Conservation (phyloP, 2,113 vertebrate species). For the Leucopsar rothschildi region DNA sequence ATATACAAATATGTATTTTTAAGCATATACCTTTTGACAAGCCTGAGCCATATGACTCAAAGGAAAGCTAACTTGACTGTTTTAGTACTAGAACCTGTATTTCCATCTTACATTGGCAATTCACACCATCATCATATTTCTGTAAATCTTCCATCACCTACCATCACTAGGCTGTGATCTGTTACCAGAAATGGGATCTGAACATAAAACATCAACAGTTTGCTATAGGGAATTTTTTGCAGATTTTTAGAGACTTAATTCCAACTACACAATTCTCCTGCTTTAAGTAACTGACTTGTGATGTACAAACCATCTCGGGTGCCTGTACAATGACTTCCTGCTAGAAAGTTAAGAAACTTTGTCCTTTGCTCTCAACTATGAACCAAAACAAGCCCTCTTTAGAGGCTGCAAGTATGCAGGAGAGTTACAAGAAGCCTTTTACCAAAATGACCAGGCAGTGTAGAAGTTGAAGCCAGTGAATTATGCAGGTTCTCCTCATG, state of each 20-base stretch:
- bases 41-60: background rate
- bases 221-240: background rate
- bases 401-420: background rate
- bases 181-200: background rate
- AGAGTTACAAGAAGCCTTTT: background rate
- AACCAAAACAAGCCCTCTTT: background rate
- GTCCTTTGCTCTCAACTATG: background rate
- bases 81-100: background rate
- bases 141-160: background rate
- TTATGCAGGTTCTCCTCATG: background rate
- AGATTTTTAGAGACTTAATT: slow-evolving; percentile 32
- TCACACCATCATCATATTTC: background rate
- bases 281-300: background rate
- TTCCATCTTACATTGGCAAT: background rate
- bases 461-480: background rate
- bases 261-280: background rate
- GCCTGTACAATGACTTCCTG: background rate
- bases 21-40: background rate
- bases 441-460: background rate
- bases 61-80: background rate
- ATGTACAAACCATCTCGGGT: background rate
- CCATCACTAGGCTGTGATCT: background rate
- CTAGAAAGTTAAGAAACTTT: background rate
- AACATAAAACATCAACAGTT: background rate
- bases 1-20: background rate